These are phyloP conservation scores for Dermochelys coriacea DNA, from an alignment of 2,797 vertebrate genomes.

Conservation along the genomic window DNA sequence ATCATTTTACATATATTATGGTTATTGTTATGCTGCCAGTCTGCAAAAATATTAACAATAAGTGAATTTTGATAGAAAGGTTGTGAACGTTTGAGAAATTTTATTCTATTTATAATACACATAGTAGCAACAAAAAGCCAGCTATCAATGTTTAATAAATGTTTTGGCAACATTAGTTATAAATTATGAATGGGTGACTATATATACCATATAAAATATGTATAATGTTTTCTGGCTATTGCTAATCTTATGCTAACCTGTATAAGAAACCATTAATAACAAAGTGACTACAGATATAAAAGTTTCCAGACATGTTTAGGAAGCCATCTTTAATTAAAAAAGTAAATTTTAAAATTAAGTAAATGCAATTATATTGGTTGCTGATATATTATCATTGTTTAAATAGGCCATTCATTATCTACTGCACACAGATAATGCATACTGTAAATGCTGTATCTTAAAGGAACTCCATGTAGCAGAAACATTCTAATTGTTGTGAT, in stretches of 20 bases:
- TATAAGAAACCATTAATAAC: slow-evolving; percentile 65
- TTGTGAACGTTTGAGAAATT: slow-evolving; percentile 47
- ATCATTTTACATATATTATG: slow-evolving; percentile 17
- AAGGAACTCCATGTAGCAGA: not conserved
- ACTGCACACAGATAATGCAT: not conserved
- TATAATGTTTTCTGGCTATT: slow-evolving; percentile 52
- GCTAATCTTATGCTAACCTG: slow-evolving; percentile 39
- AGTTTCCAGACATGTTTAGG: slow-evolving; percentile 35
- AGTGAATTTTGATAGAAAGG: slow-evolving; percentile 49
- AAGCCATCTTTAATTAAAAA: slow-evolving; percentile 67
- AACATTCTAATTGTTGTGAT: not conserved
- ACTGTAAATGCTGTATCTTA: not conserved
- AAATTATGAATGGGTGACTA: slow-evolving; percentile 66
- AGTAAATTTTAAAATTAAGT: slow-evolving; percentile 47
- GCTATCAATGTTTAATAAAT: slow-evolving; percentile 66
- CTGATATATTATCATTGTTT: slow-evolving; percentile 28
- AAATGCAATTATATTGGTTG: slow-evolving; percentile 24
- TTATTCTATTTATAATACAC: slow-evolving; percentile 58
- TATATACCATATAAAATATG: slow-evolving; percentile 68
- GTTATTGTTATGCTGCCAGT: slow-evolving; percentile 17
- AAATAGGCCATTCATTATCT: slow-evolving; percentile 24
- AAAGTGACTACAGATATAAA: slow-evolving; percentile 3
- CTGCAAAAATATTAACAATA: slow-evolving; percentile 63
- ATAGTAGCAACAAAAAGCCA: slow-evolving; percentile 58
- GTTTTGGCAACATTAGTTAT: slow-evolving; percentile 62